Conservation (phyloP, 2,888 invertebrate species). For the Nowickia ferox region DNA sequence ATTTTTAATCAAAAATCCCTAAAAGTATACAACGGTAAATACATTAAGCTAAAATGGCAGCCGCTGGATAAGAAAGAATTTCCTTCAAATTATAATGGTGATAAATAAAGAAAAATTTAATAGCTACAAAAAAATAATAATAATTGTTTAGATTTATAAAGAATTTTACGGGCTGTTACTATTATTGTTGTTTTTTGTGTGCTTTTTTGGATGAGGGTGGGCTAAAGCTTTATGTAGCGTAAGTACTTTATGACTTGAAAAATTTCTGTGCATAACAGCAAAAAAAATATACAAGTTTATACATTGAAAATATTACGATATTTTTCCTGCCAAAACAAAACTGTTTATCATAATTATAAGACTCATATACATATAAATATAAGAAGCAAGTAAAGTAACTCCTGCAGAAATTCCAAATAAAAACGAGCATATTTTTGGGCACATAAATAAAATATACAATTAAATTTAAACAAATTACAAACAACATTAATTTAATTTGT, state of each 20-base stretch:
- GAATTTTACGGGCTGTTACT: conserved; percentile 1
- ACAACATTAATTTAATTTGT: conserved; percentile 59
- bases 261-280: conserved; percentile 24
- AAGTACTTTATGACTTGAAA: conserved; percentile 75
- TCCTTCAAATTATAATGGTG: conserved; percentile 8
- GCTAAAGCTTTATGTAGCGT: conserved; percentile 81
- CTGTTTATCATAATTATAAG: conserved; percentile 54
- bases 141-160: conserved; percentile 37
- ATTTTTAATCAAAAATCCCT: conserved; percentile 31
- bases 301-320: neutral
- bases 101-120: conserved; percentile 18
- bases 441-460: neutral
- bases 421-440: conserved; percentile 53
- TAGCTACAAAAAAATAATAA: conserved; percentile 6
- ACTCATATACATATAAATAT: neutral
- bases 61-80: conserved; percentile 63
- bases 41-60: conserved; percentile 5
- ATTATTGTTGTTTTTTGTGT: conserved; percentile 5
- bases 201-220: too few relatives aligned
- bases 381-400: neutral
- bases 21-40: conserved; percentile 44
- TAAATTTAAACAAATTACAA: conserved; percentile 54
- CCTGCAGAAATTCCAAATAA: neutral
- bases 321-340: conserved; percentile 14
- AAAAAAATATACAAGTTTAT: conserved; percentile 4